Evolutionary conservation across 2,888 invertebrate genomes (phyloP).

Genomic region (Phyllotreta cruciferae): DNA sequence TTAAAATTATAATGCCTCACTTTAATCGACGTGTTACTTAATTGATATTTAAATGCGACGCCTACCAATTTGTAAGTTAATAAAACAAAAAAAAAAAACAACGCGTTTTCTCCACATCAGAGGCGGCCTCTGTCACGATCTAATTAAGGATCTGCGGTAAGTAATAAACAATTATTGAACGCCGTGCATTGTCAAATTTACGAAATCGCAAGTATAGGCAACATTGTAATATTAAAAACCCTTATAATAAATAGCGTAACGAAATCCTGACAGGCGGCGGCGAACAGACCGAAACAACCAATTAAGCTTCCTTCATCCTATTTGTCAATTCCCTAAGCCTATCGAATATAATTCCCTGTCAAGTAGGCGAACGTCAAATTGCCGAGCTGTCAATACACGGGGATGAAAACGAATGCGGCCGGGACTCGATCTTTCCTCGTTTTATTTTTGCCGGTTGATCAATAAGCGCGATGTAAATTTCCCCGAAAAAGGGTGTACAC

Average conservation of each 20-base stretch:
- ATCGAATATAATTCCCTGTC: constrained; percentile 59
- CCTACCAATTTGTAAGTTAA: constrained; percentile 42
- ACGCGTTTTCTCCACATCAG: constrained; percentile 13
- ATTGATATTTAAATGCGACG: constrained; percentile 46
- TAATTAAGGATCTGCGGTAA: too few species aligned
- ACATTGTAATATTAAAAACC: constrained; percentile 5
- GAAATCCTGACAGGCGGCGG: constrained; percentile 37
- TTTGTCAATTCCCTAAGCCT: constrained; percentile 60
- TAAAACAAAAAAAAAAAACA: constrained; percentile 19
- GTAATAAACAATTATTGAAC: too few species aligned
- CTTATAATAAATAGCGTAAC: constrained; percentile 16
- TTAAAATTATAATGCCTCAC: constrained; percentile 32
- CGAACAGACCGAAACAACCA: constrained; percentile 53
- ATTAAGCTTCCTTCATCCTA: constrained; percentile 58
- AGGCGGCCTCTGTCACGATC: too few species aligned
- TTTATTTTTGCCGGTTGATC: neutral
- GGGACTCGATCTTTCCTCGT: constrained; percentile 9
- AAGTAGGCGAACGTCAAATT: constrained; percentile 56
- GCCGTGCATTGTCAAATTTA: too few species aligned
- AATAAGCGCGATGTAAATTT: too few species aligned
- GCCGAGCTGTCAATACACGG: constrained; percentile 56
- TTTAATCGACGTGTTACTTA: constrained; percentile 42
- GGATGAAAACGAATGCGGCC: constrained; percentile 33
- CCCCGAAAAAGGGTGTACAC: too few species aligned
- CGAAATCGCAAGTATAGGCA: too few species aligned